Evolutionary conservation across 1,140 invertebrate species (phyloP).

Genomic region (Maconellicoccus hirsutus): DNA sequence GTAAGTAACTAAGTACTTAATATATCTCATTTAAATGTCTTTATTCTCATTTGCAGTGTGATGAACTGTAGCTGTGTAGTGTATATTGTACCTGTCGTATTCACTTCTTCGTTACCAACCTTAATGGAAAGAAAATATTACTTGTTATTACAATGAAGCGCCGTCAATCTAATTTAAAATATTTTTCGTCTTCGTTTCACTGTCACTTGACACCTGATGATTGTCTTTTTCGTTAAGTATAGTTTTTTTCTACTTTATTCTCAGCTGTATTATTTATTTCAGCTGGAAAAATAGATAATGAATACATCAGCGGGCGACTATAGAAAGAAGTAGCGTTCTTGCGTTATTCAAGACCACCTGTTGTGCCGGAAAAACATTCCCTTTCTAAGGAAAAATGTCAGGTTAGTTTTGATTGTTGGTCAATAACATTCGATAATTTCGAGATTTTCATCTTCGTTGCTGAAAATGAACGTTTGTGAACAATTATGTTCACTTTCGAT

Average conservation of each 20-base stretch:
- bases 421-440: neutral
- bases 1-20: too few relatives aligned
- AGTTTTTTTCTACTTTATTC: neutral
- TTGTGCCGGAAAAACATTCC: neutral
- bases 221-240: neutral
- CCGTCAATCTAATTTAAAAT: slow-evolving; percentile 9
- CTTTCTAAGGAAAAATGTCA: neutral
- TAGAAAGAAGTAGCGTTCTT: neutral
- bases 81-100: too few relatives aligned
- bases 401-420: neutral
- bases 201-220: slow-evolving; percentile 2
- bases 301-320: neutral
- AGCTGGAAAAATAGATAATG: neutral
- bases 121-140: neutral
- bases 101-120: neutral
- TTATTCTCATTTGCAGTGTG: too few relatives aligned
- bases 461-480: too few relatives aligned
- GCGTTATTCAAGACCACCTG: neutral
- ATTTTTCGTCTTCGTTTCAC: slow-evolving; percentile 2
- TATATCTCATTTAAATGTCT: too few relatives aligned
- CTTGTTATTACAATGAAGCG: neutral
- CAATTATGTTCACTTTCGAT: too few relatives aligned
- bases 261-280: neutral
- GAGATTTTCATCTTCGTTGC: neutral
- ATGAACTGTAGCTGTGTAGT: too few relatives aligned